Percentiles rank a stretch among this genome's conserved stretches.
phyloP scores from a whole-genome alignment of 2,113 vertebrate species.

The Pseudorectes ferrugineus region DNA sequence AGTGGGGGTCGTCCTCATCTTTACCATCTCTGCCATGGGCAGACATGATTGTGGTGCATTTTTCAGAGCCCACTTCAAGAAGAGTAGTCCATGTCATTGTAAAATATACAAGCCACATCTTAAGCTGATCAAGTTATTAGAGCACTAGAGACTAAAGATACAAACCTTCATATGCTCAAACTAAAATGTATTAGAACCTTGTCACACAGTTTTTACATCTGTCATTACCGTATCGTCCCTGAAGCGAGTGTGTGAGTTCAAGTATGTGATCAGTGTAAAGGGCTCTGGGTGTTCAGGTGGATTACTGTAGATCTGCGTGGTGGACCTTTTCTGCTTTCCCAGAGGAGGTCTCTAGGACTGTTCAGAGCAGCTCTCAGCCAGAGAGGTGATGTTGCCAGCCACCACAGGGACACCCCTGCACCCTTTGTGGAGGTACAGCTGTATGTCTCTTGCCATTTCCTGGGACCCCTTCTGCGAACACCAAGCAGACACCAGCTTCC shows the following conservation, averaged over 20 bases:
- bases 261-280: neutral
- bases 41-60: neutral
- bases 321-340: neutral
- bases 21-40: neutral
- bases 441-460: neutral
- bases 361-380: neutral
- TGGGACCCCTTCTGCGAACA: neutral
- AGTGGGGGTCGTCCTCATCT: neutral
- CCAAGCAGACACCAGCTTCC: neutral
- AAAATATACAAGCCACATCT: neutral
- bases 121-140: neutral
- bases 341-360: neutral
- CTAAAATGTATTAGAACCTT: neutral
- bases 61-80: neutral
- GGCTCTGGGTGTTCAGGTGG: neutral
- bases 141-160: neutral
- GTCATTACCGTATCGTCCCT: neutral
- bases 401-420: neutral
- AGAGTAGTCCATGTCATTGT: neutral
- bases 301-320: neutral
- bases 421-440: neutral
- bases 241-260: neutral
- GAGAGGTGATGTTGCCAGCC: neutral
- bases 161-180: neutral
- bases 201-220: neutral